Evolutionary conservation across 1,140 invertebrate species (phyloP).

Genomic region (Drosophila kikkawai): DNA sequence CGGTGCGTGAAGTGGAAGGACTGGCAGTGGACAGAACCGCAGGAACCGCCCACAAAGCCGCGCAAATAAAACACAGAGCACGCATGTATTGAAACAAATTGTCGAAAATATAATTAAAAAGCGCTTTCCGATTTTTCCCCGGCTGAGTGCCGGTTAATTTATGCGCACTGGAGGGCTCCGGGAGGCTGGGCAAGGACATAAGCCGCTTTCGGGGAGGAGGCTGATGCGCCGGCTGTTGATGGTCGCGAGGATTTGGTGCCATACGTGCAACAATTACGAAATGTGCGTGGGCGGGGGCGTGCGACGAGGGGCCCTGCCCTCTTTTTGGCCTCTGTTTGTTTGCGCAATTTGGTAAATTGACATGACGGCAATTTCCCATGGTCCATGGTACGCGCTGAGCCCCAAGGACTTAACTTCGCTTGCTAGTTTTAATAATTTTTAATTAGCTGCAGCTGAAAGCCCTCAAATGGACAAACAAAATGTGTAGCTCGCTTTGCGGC

Average conservation of each 20-base stretch:
- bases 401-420: constrained; percentile 44
- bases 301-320: not conserved
- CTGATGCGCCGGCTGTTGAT: constrained; percentile 9
- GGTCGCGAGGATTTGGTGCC: constrained; percentile 50
- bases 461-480: constrained; percentile 38
- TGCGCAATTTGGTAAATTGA: constrained; percentile 58
- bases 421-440: constrained; percentile 54
- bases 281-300: constrained; percentile 23
- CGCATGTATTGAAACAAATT: constrained; percentile 59
- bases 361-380: constrained; percentile 50
- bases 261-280: constrained; percentile 57
- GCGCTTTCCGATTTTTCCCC: constrained; percentile 40
- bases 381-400: constrained; percentile 20
- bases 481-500: constrained; percentile 22
- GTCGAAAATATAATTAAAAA: constrained; percentile 66
- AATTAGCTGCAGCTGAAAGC: constrained; percentile 49
- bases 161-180: constrained; percentile 12
- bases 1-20: constrained; percentile 57
- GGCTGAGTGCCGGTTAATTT: constrained; percentile 50
- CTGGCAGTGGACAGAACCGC: constrained; percentile 63
- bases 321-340: constrained; percentile 42
- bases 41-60: constrained; percentile 59
- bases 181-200: constrained; percentile 27
- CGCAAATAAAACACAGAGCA: constrained; percentile 41
- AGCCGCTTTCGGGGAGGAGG: constrained; percentile 42